Conservation (phyloP, 2,888 invertebrate genomes). For the Anthrax anthrax region DNA sequence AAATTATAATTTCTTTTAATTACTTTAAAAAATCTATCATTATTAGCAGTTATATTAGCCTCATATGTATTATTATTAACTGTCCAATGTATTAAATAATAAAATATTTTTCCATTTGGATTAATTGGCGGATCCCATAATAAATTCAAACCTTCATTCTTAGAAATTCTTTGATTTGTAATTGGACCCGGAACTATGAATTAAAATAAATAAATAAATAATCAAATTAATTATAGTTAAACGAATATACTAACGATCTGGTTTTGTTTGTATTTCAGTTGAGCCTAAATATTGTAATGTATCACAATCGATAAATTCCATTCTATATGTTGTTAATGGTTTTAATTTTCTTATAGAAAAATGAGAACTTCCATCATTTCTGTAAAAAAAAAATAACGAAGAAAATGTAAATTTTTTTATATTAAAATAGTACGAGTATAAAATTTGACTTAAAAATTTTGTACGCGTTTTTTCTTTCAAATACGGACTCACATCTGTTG, state of each 20-base stretch:
- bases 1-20: not conserved
- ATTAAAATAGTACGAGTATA: not conserved
- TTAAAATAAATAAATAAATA: not conserved
- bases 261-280: conserved; percentile 26
- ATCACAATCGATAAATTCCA: conserved; percentile 10
- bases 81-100: conserved; percentile 30
- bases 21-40: conserved; percentile 10
- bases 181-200: conserved; percentile 30
- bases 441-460: not conserved
- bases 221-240: not conserved
- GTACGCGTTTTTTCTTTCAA: not conserved
- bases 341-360: conserved; percentile 9
- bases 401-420: not conserved
- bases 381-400: conserved; percentile 3
- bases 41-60: conserved; percentile 17
- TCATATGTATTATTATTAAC: conserved; percentile 28
- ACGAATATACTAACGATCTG: conserved; percentile 25
- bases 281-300: conserved; percentile 16
- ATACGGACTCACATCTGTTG: conserved; percentile 17
- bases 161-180: conserved; percentile 24
- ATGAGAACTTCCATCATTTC: conserved; percentile 1
- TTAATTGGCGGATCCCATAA: conserved; percentile 30
- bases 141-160: conserved; percentile 27
- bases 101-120: conserved; percentile 29
- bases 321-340: conserved; percentile 9